Evolutionary conservation across 2,113 vertebrate species (phyloP), one percentile per base, ranked within the genome.

Genomic region (Osmerus eperlanus): DNA sequence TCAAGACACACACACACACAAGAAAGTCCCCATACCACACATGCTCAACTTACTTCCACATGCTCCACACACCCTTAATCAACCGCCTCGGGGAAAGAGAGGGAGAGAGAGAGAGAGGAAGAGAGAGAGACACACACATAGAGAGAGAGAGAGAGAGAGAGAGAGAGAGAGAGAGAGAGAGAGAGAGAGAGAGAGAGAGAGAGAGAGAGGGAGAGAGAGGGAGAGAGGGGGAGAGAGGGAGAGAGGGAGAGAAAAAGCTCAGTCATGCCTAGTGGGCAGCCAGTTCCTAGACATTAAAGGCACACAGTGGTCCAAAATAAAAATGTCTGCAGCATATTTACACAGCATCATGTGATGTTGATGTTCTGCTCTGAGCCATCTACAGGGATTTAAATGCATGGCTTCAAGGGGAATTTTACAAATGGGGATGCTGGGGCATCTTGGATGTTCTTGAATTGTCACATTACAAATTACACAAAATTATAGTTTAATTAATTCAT

Each of bases 221-320:
- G 41, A 47, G 41, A 47, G 41, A 47, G 8, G 12, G 41, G 12
- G 41, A 47, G 41, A 47, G 41, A 47, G 8, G 12, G 41, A 47
- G 41, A 47, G 8, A 47, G 9, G 1, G 41, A 47, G 13, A 62
- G 60, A 62, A 23, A 1, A 12, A 28, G 60, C 25, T 62, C 23
- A 62, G 21, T 62, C 23, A 62, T 28, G 60, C 60, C 60, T 62
- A 62, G 60, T 62, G 23, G 60, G 23, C 60, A 62, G 60, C 23
- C 13, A 28, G 60, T 62, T 62, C 19, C 25, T 28, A 62, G 18
- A 62, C 60, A 62, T 62, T 62, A 28, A 62, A 62, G 28, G 21
- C 13, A 4, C 60, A 29, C 60, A 62, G 60, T 2, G 8, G 60
- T 15, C 60, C 60, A 14, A 29, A 29, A 62, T 28, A 62, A 14